phyloP scores from a whole-genome alignment of 64 coral and sea anemone genomes.

The Actinia tenebrosa region DNA sequence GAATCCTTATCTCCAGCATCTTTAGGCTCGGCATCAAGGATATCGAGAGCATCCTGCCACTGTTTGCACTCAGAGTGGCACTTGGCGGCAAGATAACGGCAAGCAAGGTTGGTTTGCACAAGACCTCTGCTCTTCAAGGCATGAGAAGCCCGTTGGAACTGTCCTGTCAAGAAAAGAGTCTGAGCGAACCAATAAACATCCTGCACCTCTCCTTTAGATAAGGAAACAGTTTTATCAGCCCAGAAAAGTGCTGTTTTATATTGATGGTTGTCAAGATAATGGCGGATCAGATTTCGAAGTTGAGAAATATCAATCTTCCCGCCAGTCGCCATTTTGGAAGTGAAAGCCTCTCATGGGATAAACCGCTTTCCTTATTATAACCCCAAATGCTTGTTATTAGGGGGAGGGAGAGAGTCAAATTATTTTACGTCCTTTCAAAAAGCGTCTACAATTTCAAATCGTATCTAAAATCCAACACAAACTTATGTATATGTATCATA shows the following conservation, averaged over 20 bases:
- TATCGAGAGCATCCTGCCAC: slow-evolving; percentile 87
- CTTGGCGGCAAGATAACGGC: slow-evolving; percentile 88
- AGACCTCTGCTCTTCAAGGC: slow-evolving; percentile 65
- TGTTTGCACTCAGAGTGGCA: slow-evolving; percentile 90
- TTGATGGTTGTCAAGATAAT: slow-evolving; percentile 92
- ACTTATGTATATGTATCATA: not conserved
- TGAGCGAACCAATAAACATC: slow-evolving; percentile 99
- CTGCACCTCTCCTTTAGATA: slow-evolving; percentile 88
- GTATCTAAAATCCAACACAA: not conserved
- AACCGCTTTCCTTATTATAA: slow-evolving; percentile 11
- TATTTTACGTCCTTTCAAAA: not conserved
- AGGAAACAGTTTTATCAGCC: slow-evolving; percentile 95
- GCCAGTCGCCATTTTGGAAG: slow-evolving; percentile 90
- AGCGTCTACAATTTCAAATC: not conserved
- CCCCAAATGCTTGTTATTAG: not conserved
- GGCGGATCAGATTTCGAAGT: slow-evolving; percentile 94
- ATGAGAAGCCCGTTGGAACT: slow-evolving; percentile 80
- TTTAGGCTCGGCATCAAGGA: slow-evolving; percentile 83
- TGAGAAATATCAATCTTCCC: slow-evolving; percentile 99
- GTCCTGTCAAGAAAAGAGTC: slow-evolving; percentile 78
- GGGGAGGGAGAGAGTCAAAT: slow-evolving; percentile 11
- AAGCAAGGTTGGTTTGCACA: slow-evolving; percentile 74
- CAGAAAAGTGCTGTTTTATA: slow-evolving; percentile 98
- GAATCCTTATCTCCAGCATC: slow-evolving; percentile 61
- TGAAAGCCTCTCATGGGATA: not conserved